Percentiles rank a stretch among this genome's conserved stretches.
Evolutionary conservation across 2,113 vertebrate genomes (phyloP).

Genomic region (Hiodon alosoides): DNA sequence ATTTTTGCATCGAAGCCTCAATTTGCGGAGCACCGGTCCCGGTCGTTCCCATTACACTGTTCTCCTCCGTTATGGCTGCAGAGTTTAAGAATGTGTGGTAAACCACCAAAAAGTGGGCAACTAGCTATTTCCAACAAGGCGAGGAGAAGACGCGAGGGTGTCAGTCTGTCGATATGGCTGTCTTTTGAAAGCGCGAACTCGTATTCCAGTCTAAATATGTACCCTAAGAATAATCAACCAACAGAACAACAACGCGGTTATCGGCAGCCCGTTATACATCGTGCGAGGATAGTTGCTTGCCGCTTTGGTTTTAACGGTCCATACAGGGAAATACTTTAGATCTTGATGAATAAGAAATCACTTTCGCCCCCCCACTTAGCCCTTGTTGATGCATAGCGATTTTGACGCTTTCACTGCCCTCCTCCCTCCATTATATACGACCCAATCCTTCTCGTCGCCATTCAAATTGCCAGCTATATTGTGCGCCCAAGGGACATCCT

Average conservation of each 20-base stretch:
- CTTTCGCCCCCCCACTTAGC: slow-evolving; percentile 32
- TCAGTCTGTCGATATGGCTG: background rate
- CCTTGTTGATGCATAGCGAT: slow-evolving; percentile 28
- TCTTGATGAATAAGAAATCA: slow-evolving; percentile 22
- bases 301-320: background rate
- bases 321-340: slow-evolving; percentile 28
- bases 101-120: background rate
- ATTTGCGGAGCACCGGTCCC: slow-evolving; percentile 20
- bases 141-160: background rate
- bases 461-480: slow-evolving; percentile 22
- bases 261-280: background rate
- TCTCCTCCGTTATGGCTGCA: slow-evolving; percentile 22
- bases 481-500: slow-evolving; percentile 45
- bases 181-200: slow-evolving; percentile 1
- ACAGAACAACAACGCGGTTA: background rate
- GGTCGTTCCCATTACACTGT: slow-evolving; percentile 10
- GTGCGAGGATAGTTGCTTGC: no score
- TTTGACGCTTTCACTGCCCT: slow-evolving; percentile 46
- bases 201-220: background rate
- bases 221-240: background rate
- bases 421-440: background rate
- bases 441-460: background rate
- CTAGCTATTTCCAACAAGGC: slow-evolving; percentile 1
- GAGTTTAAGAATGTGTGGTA: background rate
- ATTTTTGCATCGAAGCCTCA: slow-evolving; percentile 10